phyloP scores from a whole-genome alignment of 2,797 vertebrate species.

The Scolopax rusticola region DNA sequence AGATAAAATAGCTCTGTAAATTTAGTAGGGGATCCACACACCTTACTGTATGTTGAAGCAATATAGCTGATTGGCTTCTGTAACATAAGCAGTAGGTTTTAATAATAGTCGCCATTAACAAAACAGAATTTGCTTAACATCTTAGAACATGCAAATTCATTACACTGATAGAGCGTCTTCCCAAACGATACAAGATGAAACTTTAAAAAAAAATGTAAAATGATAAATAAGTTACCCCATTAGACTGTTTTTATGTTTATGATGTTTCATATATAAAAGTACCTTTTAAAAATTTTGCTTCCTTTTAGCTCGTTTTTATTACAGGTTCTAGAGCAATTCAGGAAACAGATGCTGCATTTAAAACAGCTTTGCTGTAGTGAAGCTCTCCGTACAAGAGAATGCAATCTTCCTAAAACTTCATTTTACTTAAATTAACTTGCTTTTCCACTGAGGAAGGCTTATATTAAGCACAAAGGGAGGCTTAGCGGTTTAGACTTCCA shows the following conservation, averaged over 20 bases:
- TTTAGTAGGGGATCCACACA: not conserved
- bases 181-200: not conserved
- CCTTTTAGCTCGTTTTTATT: conserved; percentile 23
- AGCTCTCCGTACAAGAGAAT: conserved; percentile 56
- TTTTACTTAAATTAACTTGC: conserved; percentile 77
- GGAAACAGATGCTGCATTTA: conserved; percentile 53
- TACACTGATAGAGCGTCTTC: not conserved
- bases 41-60: not conserved
- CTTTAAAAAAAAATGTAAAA: not conserved
- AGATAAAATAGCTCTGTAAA: not conserved
- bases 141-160: not conserved
- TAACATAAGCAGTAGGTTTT: not conserved
- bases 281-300: not conserved
- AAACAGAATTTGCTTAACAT: not conserved
- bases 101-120: not conserved
- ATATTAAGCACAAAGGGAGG: conserved; percentile 69
- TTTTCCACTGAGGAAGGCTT: conserved; percentile 72
- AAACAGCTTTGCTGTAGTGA: conserved; percentile 31
- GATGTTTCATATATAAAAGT: not conserved
- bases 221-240: not conserved
- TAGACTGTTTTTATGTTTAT: not conserved
- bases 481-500: conserved; percentile 70
- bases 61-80: not conserved
- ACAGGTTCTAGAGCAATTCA: conserved; percentile 27
- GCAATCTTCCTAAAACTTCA: conserved; percentile 69